Conservation (phyloP, 2,113 vertebrate species). For the Orientallactaga bullata region DNA sequence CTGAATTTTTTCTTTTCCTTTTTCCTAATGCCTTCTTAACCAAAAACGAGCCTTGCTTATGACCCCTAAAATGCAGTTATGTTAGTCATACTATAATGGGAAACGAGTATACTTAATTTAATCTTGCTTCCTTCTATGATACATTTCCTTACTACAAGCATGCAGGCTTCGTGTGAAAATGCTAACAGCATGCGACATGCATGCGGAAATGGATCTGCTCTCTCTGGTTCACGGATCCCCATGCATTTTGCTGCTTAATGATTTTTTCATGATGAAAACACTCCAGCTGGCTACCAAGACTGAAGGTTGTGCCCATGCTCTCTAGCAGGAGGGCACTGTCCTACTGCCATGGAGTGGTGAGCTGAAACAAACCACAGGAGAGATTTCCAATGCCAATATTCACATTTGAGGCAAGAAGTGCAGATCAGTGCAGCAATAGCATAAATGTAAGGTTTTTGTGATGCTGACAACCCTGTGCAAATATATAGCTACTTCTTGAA, state of each 20-base stretch:
- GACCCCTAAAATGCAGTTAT: not conserved
- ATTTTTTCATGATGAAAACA: conserved; percentile 32
- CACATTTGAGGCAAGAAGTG: conserved; percentile 19
- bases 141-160: not conserved
- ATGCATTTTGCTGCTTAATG: conserved; percentile 42
- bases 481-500: not conserved
- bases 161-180: not conserved
- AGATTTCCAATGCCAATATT: not conserved
- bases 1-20: conserved; percentile 32
- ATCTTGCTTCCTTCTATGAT: not conserved
- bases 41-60: not conserved
- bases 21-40: not conserved
- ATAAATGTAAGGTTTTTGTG: not conserved
- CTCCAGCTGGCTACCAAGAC: not conserved
- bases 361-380: not conserved
- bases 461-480: not conserved
- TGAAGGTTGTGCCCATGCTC: not conserved
- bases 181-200: not conserved
- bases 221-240: not conserved
- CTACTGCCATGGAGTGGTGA: not conserved
- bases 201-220: not conserved
- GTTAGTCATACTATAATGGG: not conserved
- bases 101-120: not conserved
- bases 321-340: not conserved
- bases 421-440: not conserved